Evolutionary conservation across 2,888 invertebrate genomes (phyloP), one percentile per base, ranked within the genome.

Genomic region (Carcina quercana): DNA sequence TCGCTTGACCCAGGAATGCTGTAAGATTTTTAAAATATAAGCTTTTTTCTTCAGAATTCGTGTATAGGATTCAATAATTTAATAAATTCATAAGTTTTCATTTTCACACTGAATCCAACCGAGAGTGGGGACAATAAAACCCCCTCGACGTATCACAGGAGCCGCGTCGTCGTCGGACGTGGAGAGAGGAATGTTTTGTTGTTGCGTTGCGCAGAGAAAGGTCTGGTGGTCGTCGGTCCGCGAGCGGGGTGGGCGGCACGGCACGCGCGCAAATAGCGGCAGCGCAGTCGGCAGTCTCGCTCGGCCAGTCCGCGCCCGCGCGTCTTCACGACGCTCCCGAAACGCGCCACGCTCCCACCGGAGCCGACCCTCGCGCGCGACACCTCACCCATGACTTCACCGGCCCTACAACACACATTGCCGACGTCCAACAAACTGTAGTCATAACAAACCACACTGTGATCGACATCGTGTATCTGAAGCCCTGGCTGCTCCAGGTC

Each of bases 171-270:
- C 54, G 56, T n/a, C n/a, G n/a, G n/a, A n/a, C n/a, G n/a, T n/a
- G n/a, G 53, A 54, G 60, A 60, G 59, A 62, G 68, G 66, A 61
- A 56, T 63, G 55, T 59, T 61, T 63, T 55, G 55, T 62, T 55
- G 51, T 50, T 68, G 73, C 72, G 74, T 64, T 75, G 80, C 80
- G 80, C 80, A 79, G 74, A 66, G 73, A 75, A 78, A 76, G 80
- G 70, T 78, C 68, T 56, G 59, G 59, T 56, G 59, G 60, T 63
- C 58, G 62, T 60, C 59, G 55, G 53, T 55, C 29, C 37, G 48
- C 45, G 56, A 50, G 67, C 65, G 69, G 74, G 67, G 67, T 56
- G 72, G 61, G 67, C 59, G 69, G 67, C 53, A 32, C 59, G 65
- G n/a, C n/a, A n/a, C 66, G 69, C 63, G 67, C 70, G 69, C 72